A percentile compares a stretch with the other conserved stretches of the same genome.
These are phyloP conservation scores for Pseudotriccus pelzelni DNA, from an alignment of 2,797 vertebrate genomes.

Conservation along the genomic window DNA sequence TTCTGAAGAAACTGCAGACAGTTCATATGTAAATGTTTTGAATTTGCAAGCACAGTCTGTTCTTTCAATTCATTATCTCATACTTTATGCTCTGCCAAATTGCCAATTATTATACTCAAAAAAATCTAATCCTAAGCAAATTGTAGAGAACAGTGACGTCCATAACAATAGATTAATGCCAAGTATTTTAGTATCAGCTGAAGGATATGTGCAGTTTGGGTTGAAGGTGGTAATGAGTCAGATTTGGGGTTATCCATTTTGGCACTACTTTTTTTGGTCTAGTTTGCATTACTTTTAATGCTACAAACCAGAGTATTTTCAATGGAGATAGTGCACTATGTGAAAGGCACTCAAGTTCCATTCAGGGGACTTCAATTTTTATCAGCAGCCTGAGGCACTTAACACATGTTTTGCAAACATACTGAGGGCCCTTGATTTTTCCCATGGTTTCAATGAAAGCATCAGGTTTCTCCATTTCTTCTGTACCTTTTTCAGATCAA, in stretches of 20 bases:
- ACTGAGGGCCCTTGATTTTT: background rate
- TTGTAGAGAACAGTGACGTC: conserved; percentile 31
- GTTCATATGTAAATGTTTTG: background rate
- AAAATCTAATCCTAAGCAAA: background rate
- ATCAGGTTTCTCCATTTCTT: background rate
- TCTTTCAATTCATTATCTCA: conserved; percentile 47
- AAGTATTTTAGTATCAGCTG: background rate
- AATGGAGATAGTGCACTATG: background rate
- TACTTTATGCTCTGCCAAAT: conserved; percentile 39
- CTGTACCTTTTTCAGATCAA: background rate
- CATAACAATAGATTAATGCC: background rate
- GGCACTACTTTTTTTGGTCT: background rate
- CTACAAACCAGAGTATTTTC: background rate
- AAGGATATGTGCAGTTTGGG: background rate
- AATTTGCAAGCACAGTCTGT: conserved; percentile 41
- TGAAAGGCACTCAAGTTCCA: background rate
- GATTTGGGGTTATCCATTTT: background rate
- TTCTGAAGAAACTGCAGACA: background rate
- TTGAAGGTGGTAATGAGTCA: background rate
- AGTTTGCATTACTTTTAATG: background rate
- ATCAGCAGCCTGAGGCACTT: background rate
- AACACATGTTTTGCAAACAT: background rate
- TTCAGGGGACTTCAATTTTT: background rate
- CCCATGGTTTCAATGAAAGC: background rate
- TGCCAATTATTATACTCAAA: conserved; percentile 25